A percentile compares a stretch with the other conserved stretches of the same genome.
phyloP scores from a whole-genome alignment of 2,113 vertebrate genomes.

The Verasper variegatus region DNA sequence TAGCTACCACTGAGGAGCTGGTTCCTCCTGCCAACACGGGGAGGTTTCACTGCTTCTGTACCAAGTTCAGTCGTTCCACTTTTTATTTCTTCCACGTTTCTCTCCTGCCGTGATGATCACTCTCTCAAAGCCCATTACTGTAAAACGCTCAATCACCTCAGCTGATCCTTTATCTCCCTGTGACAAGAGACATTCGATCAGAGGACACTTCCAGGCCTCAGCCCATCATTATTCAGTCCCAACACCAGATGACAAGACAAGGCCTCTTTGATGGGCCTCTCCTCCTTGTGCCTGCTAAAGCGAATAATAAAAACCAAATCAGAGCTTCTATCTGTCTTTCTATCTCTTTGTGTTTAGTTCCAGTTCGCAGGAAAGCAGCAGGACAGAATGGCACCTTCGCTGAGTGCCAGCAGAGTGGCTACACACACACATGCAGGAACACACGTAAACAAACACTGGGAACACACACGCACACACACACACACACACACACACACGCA shows the following conservation, averaged over 20 bases:
- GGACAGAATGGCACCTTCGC: conserved; percentile 43
- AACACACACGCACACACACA: conserved; percentile 13
- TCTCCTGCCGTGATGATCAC: conserved; percentile 18
- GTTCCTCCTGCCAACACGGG: conserved; percentile 4
- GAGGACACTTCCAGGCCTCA: conserved; percentile 45
- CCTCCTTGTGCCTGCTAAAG: conserved; percentile 28
- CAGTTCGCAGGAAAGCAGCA: conserved; percentile 42
- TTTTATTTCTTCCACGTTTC: conserved; percentile 15
- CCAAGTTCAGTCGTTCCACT: conserved; percentile 2
- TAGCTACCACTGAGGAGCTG: background rate
- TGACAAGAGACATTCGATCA: conserved; percentile 56
- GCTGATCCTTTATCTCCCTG: conserved; percentile 51
- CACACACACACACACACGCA: background rate
- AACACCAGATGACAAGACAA: conserved; percentile 34
- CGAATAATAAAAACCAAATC: conserved; percentile 38
- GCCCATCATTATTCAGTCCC: conserved; percentile 33
- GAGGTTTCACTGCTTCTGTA: background rate
- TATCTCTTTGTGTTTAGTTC: conserved; percentile 47
- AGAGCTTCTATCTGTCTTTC: conserved; percentile 20
- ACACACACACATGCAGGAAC: conserved; percentile 13
- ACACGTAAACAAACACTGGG: background rate
- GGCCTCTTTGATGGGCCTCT: conserved; percentile 47
- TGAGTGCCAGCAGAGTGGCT: conserved; percentile 41
- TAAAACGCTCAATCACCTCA: conserved; percentile 49
- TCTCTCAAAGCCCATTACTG: conserved; percentile 43